Evolutionary conservation across 2,888 invertebrate genomes (phyloP), one percentile per base, ranked within the genome.

Genomic region (Trachelus troglodyta): DNA sequence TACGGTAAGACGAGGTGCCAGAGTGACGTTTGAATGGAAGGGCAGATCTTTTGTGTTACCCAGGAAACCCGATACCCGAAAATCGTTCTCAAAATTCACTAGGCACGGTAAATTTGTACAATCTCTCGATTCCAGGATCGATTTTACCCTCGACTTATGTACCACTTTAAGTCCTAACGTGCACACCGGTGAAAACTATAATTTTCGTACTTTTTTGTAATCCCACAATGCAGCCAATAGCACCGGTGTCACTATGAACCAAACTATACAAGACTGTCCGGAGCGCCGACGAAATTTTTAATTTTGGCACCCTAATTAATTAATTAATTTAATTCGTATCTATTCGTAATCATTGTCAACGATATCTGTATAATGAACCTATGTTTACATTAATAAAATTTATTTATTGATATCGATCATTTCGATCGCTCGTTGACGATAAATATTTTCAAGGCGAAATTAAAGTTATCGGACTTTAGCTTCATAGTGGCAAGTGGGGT

Each of bases 1-100:
- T 85, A 77, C 79, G n/a, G 73, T 85, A 87, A 90, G 88, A 87
- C 89, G 88, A 91, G 91, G 91, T 91, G 91, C 90, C 87, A 88
- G 91, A 91, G 89, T 91, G 91, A 91, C 91, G 88, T 91, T 89
- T 91, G 90, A 91, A 91, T 91, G 88, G 90, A 88, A 87, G 87
- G 86, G 87, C 85, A 87, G 87, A 83, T 82, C 88, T 84, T 88
- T 88, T 88, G 86, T 87, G 75, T 81, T 76, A 75, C 79, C 82
- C 78, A 85, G 87, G 90, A 90, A 89, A 91, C 88, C 87, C 88
- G 91, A 91, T 86, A 91, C 89, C 89, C 87, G 82, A 90, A 90
- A 91, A 91, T 90, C 86, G 91, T 90, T 90, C 90, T 90, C 90
- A 88, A 90, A 90, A 90, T 89, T 85, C 86, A 84, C 84, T 80